phyloP scores from a whole-genome alignment of 2,113 vertebrate species.

The Coreoperca whiteheadi region DNA sequence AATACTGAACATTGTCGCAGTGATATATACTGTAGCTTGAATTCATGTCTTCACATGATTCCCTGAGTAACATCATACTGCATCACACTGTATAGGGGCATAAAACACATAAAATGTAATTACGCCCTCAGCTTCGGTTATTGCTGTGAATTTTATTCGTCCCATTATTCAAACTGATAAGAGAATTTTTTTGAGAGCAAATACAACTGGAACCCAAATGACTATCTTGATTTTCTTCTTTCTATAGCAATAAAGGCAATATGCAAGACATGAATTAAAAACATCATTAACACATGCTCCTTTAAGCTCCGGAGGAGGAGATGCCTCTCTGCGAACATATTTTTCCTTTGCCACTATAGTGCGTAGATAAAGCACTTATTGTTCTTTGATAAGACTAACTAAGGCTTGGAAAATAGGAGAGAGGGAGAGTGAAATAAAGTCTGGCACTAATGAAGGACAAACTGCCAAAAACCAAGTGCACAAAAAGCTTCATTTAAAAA shows the following conservation, averaged over 20 bases:
- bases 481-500: conserved; percentile 79
- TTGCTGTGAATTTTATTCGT: conserved; percentile 65
- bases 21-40: conserved; percentile 41
- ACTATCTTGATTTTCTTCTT: conserved; percentile 67
- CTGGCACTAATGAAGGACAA: conserved; percentile 70
- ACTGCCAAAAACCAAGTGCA: conserved; percentile 75
- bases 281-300: conserved; percentile 73
- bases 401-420: conserved; percentile 42
- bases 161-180: conserved; percentile 75
- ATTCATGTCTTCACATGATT: conserved; percentile 60
- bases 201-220: conserved; percentile 50
- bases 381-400: conserved; percentile 66
- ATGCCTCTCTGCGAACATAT: conserved; percentile 38
- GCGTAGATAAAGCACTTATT: conserved; percentile 69
- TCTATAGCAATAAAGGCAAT: conserved; percentile 67
- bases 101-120: conserved; percentile 73
- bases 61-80: conserved; percentile 54
- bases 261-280: conserved; percentile 72
- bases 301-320: conserved; percentile 66
- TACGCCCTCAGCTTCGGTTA: conserved; percentile 66
- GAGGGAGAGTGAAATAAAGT: conserved; percentile 45
- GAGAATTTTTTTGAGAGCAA: conserved; percentile 46
- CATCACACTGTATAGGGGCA: conserved; percentile 58
- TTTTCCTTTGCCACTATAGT: conserved; percentile 48
- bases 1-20: conserved; percentile 17